These are phyloP conservation scores for Acrobasis consociella DNA, from an alignment of 2,888 invertebrate genomes.

Conservation along the genomic window DNA sequence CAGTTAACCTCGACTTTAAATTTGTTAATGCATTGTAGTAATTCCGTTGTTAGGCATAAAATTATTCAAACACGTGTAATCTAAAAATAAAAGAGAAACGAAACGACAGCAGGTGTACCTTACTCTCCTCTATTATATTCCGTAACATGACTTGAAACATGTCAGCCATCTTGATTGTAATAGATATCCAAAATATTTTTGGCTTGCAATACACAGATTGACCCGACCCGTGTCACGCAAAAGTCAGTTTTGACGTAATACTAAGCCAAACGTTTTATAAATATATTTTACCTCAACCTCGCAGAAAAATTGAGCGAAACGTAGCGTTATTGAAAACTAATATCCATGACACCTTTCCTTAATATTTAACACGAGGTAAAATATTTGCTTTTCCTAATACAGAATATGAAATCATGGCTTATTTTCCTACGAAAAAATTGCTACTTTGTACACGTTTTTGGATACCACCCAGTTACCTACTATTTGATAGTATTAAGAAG, in stretches of 20 bases:
- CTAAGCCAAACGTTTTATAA: slow-evolving; percentile 23
- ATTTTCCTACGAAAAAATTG: background rate
- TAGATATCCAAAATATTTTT: slow-evolving; percentile 43
- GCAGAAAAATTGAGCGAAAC: slow-evolving; percentile 6
- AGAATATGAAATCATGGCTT: background rate
- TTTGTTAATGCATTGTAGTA: too few species aligned
- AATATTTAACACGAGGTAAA: slow-evolving; percentile 21
- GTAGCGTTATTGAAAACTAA: slow-evolving; percentile 29
- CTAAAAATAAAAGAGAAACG: background rate
- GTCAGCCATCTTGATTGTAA: slow-evolving; percentile 28
- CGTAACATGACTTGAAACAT: background rate
- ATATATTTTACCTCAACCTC: slow-evolving; percentile 15
- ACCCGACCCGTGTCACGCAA: slow-evolving; percentile 47
- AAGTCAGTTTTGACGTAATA: slow-evolving; percentile 42
- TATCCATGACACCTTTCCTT: slow-evolving; percentile 26
- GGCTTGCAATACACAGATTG: slow-evolving; percentile 40
- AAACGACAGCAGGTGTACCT: background rate
- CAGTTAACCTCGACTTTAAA: too few species aligned
- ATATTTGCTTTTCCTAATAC: background rate
- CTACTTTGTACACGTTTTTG: too few species aligned
- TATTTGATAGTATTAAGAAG: too few species aligned
- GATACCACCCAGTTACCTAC: too few species aligned
- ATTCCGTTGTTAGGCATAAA: too few species aligned
- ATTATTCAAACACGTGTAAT: background rate
- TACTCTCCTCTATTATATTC: background rate